Evolutionary conservation across 2,797 vertebrate species (phyloP), one percentile per base, ranked within the genome.

Genomic region (Perodicticus potto): DNA sequence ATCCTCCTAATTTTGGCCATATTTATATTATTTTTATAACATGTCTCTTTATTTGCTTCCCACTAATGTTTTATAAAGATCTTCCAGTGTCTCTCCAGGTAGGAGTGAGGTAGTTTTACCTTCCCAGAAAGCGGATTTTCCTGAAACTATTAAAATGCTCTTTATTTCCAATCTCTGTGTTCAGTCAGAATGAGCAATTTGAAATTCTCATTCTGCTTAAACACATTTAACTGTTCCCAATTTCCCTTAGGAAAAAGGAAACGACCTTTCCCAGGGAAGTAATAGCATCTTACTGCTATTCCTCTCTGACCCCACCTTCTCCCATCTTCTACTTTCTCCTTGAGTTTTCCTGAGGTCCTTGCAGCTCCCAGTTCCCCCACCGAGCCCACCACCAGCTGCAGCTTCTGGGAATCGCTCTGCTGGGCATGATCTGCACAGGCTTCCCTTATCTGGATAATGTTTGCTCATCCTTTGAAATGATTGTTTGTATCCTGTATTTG

Each of bases 141-240:
- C 67, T 91, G 70, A 84, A 88, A 49, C 16, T 49, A 45, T 3
- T 34, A 9, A 23, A n/a, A 43, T 22, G 17, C 4, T 67, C 27
- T 69, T 53, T 49, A 87, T 90, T 73, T 43, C 59, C 25, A 49
- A 34, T 80, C 2, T 69, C 45, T 34, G 32, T 23, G 19, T 82
- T 61, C n/a, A 61, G 20, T 40, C 53, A 65, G 23, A 94, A 84
- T 57, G 22, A 96, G 32, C 23, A 78, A 83, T 45, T 61, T 61
- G 34, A 78, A 86, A 83, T 69, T 86, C 25, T 80, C 19, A 70
- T 86, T 94, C 74, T 87, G 7, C 43, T 90, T 49, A 74, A 83
- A 34, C 10, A 65, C 2, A 53, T 59, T 74, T 49, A 73, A 74
- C 63, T 55, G 23, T 67, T 63, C 5, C 10, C 27, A 25, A 13